Evolutionary conservation across 37 sponge, comb jelly and placozoan species (phyloP).

Genomic region (Aplysina aerophoba): DNA sequence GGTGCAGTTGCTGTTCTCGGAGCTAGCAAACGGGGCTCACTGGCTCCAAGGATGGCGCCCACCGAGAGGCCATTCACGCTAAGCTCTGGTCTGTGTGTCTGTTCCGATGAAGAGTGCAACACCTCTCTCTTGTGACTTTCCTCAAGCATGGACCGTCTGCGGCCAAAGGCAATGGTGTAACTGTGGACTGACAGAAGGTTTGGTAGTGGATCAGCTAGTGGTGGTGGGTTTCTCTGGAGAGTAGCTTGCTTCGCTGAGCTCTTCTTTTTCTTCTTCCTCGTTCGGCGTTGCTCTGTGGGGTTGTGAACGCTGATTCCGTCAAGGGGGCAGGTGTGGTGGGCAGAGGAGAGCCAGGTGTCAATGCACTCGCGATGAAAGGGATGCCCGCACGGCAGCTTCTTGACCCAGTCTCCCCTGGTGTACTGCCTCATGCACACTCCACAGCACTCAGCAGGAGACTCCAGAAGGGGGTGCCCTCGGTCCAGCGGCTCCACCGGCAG

Average conservation of each 20-base stretch:
- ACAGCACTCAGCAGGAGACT: conserved; percentile 33
- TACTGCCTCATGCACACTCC: conserved; percentile 55
- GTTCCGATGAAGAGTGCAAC: not conserved
- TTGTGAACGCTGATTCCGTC: not conserved
- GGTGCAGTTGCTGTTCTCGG: too few species aligned
- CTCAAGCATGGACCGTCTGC: not conserved
- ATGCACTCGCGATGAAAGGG: conserved; percentile 4
- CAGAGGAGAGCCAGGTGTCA: conserved; percentile 2
- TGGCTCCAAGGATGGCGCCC: not conserved
- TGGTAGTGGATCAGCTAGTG: not conserved
- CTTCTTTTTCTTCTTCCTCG: conserved; percentile 8
- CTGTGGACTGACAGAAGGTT: not conserved
- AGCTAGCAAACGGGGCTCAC: too few species aligned
- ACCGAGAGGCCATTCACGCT: not conserved
- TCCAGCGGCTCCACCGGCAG: conserved; percentile 70
- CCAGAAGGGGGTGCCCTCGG: conserved; percentile 45
- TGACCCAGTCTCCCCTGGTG: conserved; percentile 69
- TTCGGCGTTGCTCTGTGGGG: not conserved
- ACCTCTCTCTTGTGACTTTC: not conserved
- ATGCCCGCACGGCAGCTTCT: conserved; percentile 82
- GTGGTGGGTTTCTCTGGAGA: not conserved
- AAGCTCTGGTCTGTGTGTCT: not conserved
- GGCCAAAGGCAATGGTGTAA: not conserved
- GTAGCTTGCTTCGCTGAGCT: not conserved
- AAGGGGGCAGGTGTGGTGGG: conserved; percentile 10